Percentiles rank a stretch among this genome's conserved stretches.
Conservation (phyloP, 2,797 vertebrate species). For the Enteromius treurensis region DNA sequence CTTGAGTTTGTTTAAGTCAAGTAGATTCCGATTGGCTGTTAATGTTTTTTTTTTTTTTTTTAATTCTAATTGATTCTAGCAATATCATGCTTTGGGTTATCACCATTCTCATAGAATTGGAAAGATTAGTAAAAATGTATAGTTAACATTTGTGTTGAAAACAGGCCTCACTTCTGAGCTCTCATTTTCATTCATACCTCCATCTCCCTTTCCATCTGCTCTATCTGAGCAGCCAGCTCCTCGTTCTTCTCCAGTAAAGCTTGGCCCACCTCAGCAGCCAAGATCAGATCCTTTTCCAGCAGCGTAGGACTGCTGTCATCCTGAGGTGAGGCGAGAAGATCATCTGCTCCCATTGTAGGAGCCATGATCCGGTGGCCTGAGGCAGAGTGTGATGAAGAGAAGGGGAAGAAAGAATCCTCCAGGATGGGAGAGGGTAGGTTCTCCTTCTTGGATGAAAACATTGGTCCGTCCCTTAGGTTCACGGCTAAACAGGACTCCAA, state of each 20-base stretch:
- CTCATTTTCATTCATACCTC: slow-evolving; percentile 69
- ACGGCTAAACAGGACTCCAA: not conserved
- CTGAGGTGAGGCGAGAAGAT: slow-evolving; percentile 43
- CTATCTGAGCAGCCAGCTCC: slow-evolving; percentile 74
- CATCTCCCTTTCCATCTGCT: slow-evolving; percentile 71
- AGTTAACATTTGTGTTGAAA: not conserved
- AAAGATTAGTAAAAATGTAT: not conserved
- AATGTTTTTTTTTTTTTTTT: not conserved
- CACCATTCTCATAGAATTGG: not conserved
- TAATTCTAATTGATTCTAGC: not conserved
- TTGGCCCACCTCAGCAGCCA: slow-evolving; percentile 81
- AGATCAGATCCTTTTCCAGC: slow-evolving; percentile 79
- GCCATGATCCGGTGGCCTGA: slow-evolving; percentile 54
- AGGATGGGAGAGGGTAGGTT: slow-evolving; percentile 75
- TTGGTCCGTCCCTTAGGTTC: slow-evolving; percentile 44
- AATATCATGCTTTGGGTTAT: not conserved
- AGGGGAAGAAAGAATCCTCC: slow-evolving; percentile 82
- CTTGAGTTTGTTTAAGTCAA: not conserved
- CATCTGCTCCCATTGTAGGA: slow-evolving; percentile 27
- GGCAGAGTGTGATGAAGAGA: slow-evolving; percentile 71
- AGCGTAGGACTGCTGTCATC: slow-evolving; percentile 54
- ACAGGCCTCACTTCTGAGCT: not conserved
- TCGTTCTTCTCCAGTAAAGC: slow-evolving; percentile 83
- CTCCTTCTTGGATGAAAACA: slow-evolving; percentile 75
- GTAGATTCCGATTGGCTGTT: not conserved